Evolutionary conservation across 1,140 invertebrate species (phyloP), one percentile per base, ranked within the genome.

Genomic region (Sycophaga agraensis): DNA sequence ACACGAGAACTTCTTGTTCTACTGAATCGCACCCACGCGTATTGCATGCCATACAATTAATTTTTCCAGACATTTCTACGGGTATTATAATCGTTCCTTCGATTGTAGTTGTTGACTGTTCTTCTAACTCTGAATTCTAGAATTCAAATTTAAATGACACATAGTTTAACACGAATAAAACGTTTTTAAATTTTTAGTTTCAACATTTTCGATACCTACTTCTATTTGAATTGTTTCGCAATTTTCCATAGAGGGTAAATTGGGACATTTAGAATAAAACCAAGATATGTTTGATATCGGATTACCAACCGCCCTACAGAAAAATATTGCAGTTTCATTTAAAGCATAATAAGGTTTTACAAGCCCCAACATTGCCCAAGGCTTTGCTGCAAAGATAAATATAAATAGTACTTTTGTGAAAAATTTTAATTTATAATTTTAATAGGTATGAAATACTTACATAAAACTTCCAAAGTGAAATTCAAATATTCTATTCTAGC

Each of bases 221-320:
- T 57, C 17, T 21, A 63, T 5, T 34, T 43, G n/a, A 7, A 51
- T 11, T 28, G 16, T 53, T 34, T 59, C n/a, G n/a, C 56, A 64
- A 26, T 59, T 35, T 4, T 43, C 17, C 14, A 4, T 5, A 0
- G 12, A 51, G 5, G 24, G 39, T 35, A 63, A 24, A 17, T 42
- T 56, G 24, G 40, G 26, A 26, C 56, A 64, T 19, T 59, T 59
- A 0, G 11, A 28, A 8, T 46, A 59, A 12, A 46, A 69, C 81
- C 84, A 87, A 5, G 70, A 75, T 12, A 87, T 76, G 2, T 74
- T 63, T 0, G 85, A 76, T 6, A 60, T 21, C 2, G 85, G 85
- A 75, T 76, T 82, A 0, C 79, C 77, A 1, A 68, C 65, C 2
- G 82, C 76, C 14, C 62, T 63, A 61, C 85, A 86, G 22, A 67